Base-by-base conservation (phyloP, 2,888 invertebrate genomes). In the Coecobrya sp. region DNA sequence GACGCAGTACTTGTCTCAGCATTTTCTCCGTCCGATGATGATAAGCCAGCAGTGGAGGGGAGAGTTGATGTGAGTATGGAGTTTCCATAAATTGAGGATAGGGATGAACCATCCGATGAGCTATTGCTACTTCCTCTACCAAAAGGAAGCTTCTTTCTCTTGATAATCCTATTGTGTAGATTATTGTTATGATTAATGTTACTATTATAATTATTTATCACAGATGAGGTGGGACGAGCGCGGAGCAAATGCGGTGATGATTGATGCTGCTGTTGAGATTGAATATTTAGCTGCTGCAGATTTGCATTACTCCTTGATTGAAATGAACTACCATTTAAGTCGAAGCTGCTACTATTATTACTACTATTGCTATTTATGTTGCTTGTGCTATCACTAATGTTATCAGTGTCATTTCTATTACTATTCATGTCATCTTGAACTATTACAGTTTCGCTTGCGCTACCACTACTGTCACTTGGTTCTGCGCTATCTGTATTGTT, bases 81-180 rank as follows among this genome's bases (percentile, higher is more conserved):
- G 30, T 90, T 90, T 73, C 27, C 70, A 45, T 90, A 90, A 19
- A 90, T 86, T 45, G 86, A 86, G 30, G 79, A 81, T 52, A 91
- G 30, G 7, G 91, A 81, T 7, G 91, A 79, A 11, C 86, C 91
- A n/a, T 42, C 45, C 10, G 79, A 27, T 27, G 91, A 68, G 49
- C 52, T 70, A 36, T 84, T 86, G 25, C 19, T 68, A 27, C 59
- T 85, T 8, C 88, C 79, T 49, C 81, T 89, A 3, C 88, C 81
- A 55, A 65, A 52, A 0, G 92, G 91, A n/a, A 91, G 49, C 42
- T 94, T 94, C 45, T 93, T 84, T 13, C 94, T 88, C 59, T 94
- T 94, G 16, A 94, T 88, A n/a, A 94, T 90, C 19, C 94, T 84
- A 86, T 94, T 94, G 89, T 93, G 87, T 55, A 87, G 73, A 87